Percentiles rank a stretch among this genome's conserved stretches.
Conservation (phyloP, 1,140 invertebrate genomes). For the Drosophila pruinosa region DNA sequence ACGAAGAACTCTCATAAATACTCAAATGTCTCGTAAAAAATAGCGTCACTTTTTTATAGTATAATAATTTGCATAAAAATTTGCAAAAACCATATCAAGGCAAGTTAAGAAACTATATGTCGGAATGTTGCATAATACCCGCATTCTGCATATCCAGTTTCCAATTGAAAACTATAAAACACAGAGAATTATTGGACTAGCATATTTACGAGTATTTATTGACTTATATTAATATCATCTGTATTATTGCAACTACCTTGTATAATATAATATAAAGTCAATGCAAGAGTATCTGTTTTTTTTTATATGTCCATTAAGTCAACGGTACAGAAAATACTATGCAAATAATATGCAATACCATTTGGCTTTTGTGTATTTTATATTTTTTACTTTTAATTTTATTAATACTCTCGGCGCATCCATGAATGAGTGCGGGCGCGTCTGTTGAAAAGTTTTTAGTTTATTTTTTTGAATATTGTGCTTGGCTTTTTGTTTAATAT, state of each 20-base stretch:
- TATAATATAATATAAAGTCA: no score
- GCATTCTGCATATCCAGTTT: background rate
- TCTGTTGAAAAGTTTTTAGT: slow-evolving; percentile 31
- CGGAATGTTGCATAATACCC: background rate
- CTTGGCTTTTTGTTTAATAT: slow-evolving; percentile 57
- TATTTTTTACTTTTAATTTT: slow-evolving; percentile 1
- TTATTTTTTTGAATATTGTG: slow-evolving; percentile 28
- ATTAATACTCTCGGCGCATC: slow-evolving; percentile 3
- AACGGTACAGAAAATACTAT: slow-evolving; percentile 15
- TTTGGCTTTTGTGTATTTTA: slow-evolving; percentile 26
- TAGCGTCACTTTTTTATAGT: no score
- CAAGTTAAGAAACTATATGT: slow-evolving; percentile 2
- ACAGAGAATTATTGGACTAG: background rate
- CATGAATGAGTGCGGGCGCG: slow-evolving; percentile 30
- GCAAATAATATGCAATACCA: slow-evolving; percentile 35
- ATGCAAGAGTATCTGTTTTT: background rate
- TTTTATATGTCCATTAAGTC: slow-evolving; percentile 28
- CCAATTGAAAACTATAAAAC: background rate
- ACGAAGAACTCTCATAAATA: background rate
- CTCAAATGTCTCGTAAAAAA: background rate
- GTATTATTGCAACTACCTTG: background rate
- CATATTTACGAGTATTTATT: slow-evolving; percentile 15
- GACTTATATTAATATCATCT: background rate
- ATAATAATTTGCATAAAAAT: slow-evolving; percentile 12
- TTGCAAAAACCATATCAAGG: background rate